Conservation (phyloP, 2,888 invertebrate species). For the Oxycera nigricornis region DNA sequence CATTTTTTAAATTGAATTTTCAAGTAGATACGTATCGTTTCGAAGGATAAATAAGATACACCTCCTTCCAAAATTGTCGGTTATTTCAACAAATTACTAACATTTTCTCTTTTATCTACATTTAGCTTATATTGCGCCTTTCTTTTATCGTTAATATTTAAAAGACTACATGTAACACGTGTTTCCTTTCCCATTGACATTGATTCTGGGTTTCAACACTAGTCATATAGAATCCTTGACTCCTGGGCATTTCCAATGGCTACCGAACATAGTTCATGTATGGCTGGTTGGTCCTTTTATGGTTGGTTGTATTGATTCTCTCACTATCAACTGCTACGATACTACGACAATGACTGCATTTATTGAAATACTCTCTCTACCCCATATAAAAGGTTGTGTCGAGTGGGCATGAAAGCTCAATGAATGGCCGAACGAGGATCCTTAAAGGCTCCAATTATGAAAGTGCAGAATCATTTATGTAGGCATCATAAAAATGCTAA, state of each 20-base stretch:
- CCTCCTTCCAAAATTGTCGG: too few species aligned
- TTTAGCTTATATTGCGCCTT: too few species aligned
- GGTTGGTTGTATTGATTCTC: background rate
- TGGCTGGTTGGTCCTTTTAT: background rate
- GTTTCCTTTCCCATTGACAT: conserved; percentile 26
- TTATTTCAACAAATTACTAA: too few species aligned
- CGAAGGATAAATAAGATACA: too few species aligned
- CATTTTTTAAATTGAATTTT: too few species aligned
- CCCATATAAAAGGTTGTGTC: background rate
- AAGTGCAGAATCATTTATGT: conserved; percentile 8
- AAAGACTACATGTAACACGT: conserved; percentile 17
- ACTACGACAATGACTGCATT: background rate
- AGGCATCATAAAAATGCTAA: background rate
- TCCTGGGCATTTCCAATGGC: background rate
- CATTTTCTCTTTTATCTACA: too few species aligned
- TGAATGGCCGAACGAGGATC: background rate
- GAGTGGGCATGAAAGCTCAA: background rate
- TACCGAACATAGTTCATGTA: background rate
- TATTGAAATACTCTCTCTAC: background rate
- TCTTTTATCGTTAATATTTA: conserved; percentile 16
- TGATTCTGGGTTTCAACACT: conserved; percentile 1
- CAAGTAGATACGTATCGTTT: too few species aligned
- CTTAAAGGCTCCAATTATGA: conserved; percentile 9
- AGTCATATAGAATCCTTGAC: conserved; percentile 1
- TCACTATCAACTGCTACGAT: background rate